Base-by-base conservation (phyloP, 1,140 invertebrate genomes). In the Drosophila sechellia region DNA sequence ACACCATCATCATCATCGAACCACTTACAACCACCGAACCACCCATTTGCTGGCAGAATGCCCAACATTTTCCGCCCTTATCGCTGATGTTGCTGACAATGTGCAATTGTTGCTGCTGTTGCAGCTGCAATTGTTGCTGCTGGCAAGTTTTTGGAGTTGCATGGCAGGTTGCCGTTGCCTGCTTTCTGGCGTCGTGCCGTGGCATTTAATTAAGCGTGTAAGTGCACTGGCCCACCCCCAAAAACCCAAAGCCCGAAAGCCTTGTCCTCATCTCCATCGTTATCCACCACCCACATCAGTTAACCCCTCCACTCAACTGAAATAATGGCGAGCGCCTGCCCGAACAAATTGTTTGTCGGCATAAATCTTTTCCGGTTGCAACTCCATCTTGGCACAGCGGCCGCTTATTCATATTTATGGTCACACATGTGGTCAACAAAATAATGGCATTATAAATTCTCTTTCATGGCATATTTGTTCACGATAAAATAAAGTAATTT, bases 121-220 rank as follows among this genome's bases (percentile, higher is more conserved):
- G 45, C 43, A 22, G 43, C 12, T 46, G 43, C 20, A 22, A 22
- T 10, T 31, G 48, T 17, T 65, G 66, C 54, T 50, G 37, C 34
- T 48, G 39, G 53, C 37, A 54, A 27, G 66, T 77, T 83, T 83
- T 70, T 71, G 63, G 84, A 66, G 70, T 68, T 50, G 48, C 48
- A 50, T 50, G 48, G 70, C 15, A 49, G 35, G 49, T 27, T 59
- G 58, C 42, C 39, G 52, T 11, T 85, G 81, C 83, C 75, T 76
- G 64, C 71, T 77, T 83, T 83, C 69, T 71, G 63, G 84, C 71
- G 70, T 40, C 48, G 61, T 66, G 60, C 56, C 56, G 43, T 68
- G 71, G 71, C 79, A 89, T 87, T 87, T 89, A 89, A 87, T 87
- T 87, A 87, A 89, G 83, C 83, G 83, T 87, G 84, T 83, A 87